phyloP scores from a whole-genome alignment of 2,797 vertebrate genomes.

The Scyliorhinus canicula region DNA sequence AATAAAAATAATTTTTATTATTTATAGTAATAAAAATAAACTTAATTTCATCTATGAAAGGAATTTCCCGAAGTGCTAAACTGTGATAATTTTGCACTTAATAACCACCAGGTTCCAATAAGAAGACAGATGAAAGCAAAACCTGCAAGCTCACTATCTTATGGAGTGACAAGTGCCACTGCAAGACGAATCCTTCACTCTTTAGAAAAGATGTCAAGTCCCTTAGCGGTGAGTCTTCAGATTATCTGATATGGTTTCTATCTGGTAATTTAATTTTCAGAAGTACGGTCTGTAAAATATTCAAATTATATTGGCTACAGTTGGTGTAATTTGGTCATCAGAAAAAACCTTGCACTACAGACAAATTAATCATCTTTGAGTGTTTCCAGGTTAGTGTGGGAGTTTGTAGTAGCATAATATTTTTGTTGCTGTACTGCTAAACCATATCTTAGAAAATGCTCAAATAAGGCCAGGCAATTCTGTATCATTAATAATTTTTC shows the following conservation, averaged over 20 bases:
- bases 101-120: conserved; percentile 68
- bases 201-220: conserved; percentile 95
- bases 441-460: not conserved
- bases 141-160: conserved; percentile 73
- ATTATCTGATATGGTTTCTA: not conserved
- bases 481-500: not conserved
- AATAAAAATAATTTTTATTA: too few species aligned
- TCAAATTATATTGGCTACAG: not conserved
- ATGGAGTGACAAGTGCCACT: conserved; percentile 87
- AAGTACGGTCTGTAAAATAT: not conserved
- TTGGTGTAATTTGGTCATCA: not conserved
- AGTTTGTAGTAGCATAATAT: not conserved
- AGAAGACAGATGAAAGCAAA: conserved; percentile 92
- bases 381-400: not conserved
- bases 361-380: not conserved
- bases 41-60: not conserved
- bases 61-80: not conserved
- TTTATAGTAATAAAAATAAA: too few species aligned
- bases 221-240: conserved; percentile 72
- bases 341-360: not conserved
- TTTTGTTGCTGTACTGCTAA: not conserved
- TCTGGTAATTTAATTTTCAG: not conserved
- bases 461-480: not conserved
- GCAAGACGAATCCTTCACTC: conserved; percentile 89
- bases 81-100: not conserved